Base-by-base conservation (phyloP, 2,797 vertebrate species). In the Steatocranus sp. region DNA sequence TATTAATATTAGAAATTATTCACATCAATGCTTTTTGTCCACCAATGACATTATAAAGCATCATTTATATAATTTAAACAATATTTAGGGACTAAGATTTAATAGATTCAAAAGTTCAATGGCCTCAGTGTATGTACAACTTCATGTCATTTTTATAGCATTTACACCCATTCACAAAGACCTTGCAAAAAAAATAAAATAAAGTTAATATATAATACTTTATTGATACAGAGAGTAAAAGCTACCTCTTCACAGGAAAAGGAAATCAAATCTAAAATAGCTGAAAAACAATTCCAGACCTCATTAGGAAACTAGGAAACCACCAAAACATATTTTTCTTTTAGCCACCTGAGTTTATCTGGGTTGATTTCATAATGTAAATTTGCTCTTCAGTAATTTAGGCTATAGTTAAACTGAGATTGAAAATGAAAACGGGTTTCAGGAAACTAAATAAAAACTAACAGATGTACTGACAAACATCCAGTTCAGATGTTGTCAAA, bases 101-200 rank as follows among this genome's bases (percentile, higher is more conserved):
- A 48, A 70, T 7, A 46, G 23, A 27, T 43, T 17, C 1, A 30
- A 73, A 73, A 48, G 25, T 46, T 25, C 23, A 46, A 11, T 27
- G 0, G 38, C 9, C 8, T 27, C 41, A 18, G 9, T 70, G 23
- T 27, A 0, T 11, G 66, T 18, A 14, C 41, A 70, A 48, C 20
- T 43, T 68, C 14, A 41, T 3, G 38, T 25, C n/a, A n/a, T n/a
- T 36, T 68, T 11, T 43, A 27, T 70, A 70, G 66, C 23, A 3
- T 68, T 68, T 68, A 68, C 8, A 68, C 8, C 1, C 38, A 27
- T 70, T 46, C 14, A 70, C 9, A 27, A 70, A 70, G 38, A 70
- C 38, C 38, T 68, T 0, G 3, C 8, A 27, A 68, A 68, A 68
- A 20, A 70, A 43, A 68, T 66, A 20, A 70, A 43, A 68, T 66